Conservation (phyloP, 2,113 vertebrate genomes). For the Calyptommatus sinebrachiatus region DNA sequence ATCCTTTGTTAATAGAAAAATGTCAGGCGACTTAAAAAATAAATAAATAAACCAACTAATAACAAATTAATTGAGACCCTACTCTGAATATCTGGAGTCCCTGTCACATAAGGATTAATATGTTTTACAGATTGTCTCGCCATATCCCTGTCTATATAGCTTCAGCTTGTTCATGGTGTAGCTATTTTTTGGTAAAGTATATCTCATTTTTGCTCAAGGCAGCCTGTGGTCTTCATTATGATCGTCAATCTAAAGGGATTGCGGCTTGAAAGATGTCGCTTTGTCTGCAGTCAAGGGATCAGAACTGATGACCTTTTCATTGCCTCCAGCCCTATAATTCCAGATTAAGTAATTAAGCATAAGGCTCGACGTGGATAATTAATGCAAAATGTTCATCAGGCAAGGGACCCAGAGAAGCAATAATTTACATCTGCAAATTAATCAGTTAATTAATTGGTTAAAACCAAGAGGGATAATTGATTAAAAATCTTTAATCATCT, state of each 20-base stretch:
- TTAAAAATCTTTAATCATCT: slow-evolving; percentile 28
- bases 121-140: too few relatives aligned
- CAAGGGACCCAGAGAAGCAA: slow-evolving; percentile 13
- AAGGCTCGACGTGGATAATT: slow-evolving; percentile 27
- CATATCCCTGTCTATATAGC: too few relatives aligned
- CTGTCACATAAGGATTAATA: too few relatives aligned
- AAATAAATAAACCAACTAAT: too few relatives aligned
- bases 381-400: slow-evolving; percentile 32
- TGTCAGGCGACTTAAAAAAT: too few relatives aligned
- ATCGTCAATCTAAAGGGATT: not conserved
- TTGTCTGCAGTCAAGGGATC: not conserved
- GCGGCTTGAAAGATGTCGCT: not conserved
- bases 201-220: not conserved
- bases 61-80: too few relatives aligned
- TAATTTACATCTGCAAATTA: slow-evolving; percentile 33
- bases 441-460: slow-evolving; percentile 37
- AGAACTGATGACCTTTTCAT: slow-evolving; percentile 1
- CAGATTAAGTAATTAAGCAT: slow-evolving; percentile 31
- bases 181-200: not conserved
- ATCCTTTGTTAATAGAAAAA: too few relatives aligned
- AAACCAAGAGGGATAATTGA: slow-evolving; percentile 30
- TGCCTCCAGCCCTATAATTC: slow-evolving; percentile 18
- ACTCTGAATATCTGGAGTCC: too few relatives aligned
- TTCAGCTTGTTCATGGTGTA: not conserved
- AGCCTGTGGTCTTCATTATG: not conserved